phyloP scores from a whole-genome alignment of 2,888 invertebrate genomes.

The Platycnemis pennipes region DNA sequence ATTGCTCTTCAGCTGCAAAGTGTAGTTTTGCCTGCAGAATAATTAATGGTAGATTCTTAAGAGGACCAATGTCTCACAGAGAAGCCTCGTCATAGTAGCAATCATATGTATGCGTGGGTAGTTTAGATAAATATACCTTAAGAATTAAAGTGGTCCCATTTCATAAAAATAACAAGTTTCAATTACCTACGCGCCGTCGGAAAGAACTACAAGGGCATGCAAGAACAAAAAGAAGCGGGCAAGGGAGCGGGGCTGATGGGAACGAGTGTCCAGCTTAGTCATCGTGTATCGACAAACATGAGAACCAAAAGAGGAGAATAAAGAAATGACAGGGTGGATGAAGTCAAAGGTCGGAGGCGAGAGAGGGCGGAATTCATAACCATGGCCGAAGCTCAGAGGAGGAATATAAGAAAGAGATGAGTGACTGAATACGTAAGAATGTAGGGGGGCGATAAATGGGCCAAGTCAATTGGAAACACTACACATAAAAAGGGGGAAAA shows the following conservation, averaged over 20 bases:
- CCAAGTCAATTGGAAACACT: background rate
- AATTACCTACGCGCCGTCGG: too few species aligned
- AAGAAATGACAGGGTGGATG: background rate
- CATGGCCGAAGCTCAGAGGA: background rate
- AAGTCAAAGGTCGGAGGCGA: background rate
- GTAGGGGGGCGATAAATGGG: background rate
- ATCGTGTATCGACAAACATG: background rate
- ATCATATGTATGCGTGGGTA: too few species aligned
- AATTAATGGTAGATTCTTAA: too few species aligned
- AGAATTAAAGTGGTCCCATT: too few species aligned
- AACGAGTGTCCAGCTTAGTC: constrained; percentile 39
- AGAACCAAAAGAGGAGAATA: background rate
- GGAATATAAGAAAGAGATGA: background rate
- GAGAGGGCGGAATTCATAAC: background rate
- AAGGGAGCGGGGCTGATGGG: background rate
- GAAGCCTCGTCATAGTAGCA: too few species aligned
- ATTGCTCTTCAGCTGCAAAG: too few species aligned
- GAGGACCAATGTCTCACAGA: too few species aligned
- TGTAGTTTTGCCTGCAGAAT: too few species aligned
- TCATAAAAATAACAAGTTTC: too few species aligned
- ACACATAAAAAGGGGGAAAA: too few species aligned
- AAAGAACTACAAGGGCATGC: too few species aligned
- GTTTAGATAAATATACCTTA: too few species aligned
- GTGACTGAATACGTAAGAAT: background rate
- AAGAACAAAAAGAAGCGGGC: background rate